phyloP scores from a whole-genome alignment of 2,113 vertebrate species.

The Paraplagusia blochii region DNA sequence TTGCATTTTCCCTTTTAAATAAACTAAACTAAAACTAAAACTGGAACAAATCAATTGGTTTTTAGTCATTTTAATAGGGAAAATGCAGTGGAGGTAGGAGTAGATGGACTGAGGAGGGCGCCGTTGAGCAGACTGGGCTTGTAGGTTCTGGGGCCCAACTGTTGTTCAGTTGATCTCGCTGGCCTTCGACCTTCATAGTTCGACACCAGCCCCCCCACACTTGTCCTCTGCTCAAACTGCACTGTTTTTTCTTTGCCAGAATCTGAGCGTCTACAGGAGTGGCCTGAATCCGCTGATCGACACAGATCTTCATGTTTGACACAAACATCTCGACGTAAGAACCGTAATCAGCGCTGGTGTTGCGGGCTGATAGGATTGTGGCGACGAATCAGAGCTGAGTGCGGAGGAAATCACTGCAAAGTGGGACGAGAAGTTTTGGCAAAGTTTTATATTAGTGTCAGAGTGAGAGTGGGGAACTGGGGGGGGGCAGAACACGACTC shows the following conservation, averaged over 20 bases:
- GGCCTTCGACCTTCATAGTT: too few species aligned
- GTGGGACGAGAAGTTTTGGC: conserved; percentile 48
- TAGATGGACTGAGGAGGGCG: too few species aligned
- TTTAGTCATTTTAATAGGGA: too few species aligned
- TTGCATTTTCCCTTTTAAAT: too few species aligned
- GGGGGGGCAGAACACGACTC: conserved; percentile 21
- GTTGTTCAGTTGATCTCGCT: too few species aligned
- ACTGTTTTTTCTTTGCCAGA: not conserved
- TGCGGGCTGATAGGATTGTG: conserved; percentile 28
- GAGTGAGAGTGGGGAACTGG: not conserved
- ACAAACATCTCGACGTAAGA: conserved; percentile 7
- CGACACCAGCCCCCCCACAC: too few species aligned
- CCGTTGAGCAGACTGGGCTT: too few species aligned
- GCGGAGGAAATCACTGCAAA: conserved; percentile 1
- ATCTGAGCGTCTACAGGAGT: conserved; percentile 15
- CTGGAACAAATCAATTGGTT: too few species aligned
- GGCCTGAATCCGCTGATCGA: conserved; percentile 53
- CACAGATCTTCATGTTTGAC: conserved; percentile 40
- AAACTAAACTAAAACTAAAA: too few species aligned
- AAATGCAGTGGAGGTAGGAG: too few species aligned
- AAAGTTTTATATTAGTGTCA: conserved; percentile 34
- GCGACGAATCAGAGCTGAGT: not conserved
- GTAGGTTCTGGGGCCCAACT: too few species aligned
- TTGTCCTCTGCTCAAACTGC: not conserved
- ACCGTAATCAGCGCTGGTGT: conserved; percentile 14